Conservation (phyloP, 1,140 invertebrate genomes). For the Drosophila albomicans region DNA sequence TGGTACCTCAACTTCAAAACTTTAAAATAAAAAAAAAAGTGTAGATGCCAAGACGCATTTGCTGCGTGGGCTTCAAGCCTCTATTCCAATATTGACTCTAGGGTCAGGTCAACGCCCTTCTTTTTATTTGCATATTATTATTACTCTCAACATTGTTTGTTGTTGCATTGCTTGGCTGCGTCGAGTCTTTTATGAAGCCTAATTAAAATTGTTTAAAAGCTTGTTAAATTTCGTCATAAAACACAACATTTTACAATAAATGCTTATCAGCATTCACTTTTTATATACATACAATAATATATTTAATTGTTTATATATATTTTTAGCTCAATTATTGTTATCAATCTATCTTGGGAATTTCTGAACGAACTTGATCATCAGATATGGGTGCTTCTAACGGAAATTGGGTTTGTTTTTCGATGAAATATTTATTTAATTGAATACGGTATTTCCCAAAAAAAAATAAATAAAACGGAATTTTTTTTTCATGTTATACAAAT, state of each 20-base stretch:
- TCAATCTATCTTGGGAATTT: neutral
- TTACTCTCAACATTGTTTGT: slow-evolving; percentile 8
- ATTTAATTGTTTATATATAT: neutral
- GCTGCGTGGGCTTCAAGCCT: slow-evolving; percentile 40
- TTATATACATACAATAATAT: neutral
- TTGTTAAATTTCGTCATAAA: neutral
- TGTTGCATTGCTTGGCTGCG: slow-evolving; percentile 25
- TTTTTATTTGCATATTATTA: slow-evolving; percentile 55
- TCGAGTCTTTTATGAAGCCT: neutral
- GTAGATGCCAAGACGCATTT: slow-evolving; percentile 10
- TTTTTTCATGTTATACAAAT: too few species aligned
- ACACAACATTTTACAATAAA: neutral
- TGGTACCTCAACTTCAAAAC: neutral
- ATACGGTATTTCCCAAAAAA: neutral
- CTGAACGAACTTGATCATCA: neutral
- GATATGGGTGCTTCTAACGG: neutral
- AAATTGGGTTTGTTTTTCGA: neutral
- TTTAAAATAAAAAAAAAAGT: slow-evolving; percentile 10
- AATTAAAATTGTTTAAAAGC: slow-evolving; percentile 15
- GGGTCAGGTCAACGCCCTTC: slow-evolving; percentile 50
- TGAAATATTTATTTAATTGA: neutral
- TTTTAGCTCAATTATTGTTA: neutral
- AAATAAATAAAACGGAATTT: too few species aligned
- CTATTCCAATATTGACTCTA: slow-evolving; percentile 25
- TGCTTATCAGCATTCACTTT: neutral